Base-by-base conservation (phyloP, 2,797 vertebrate species). In the Dendrocincla fuliginosa region DNA sequence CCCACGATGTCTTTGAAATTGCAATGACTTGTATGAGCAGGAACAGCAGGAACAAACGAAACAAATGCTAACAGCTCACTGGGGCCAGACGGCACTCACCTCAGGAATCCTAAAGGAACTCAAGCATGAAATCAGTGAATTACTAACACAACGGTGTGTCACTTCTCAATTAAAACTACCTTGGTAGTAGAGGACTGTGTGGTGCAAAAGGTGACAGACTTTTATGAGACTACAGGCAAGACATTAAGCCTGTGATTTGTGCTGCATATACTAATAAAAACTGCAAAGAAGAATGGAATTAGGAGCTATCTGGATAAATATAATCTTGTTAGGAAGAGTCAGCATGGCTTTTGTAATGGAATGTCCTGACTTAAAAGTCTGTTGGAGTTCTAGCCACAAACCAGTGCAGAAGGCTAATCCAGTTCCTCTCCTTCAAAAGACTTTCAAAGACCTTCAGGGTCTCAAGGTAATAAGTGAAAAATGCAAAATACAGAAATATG, bases 101-200 rank as follows among this genome's bases (percentile, higher is more conserved):
- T 8, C 78, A 87, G 78, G 75, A 78, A 80, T 60, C 75, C 37
- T 16, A 27, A 63, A 80, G 41, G 49, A 84, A 82, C 56, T 93
- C 75, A 59, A 67, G 78, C 78, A 77, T 91, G 78, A 94, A 96
- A 96, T 91, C 3, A 0, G 14, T 41, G 81, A 84, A 87, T 93
- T 95, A 93, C 44, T 63, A 84, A 53, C 89, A 87, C 52, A 59
- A 86, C 0, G 0, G 77, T 61, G 77, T 75, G 53, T 42, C 50
- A 92, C 63, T 18, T 94, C 86, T 89, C 91, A 92, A 82, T 92
- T 94, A 94, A 65, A 84, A 91, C 33, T 59, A 71, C 18, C 55
- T 63, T 63, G 32, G 44, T 83, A 91, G 7, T 12, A 81, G 13
- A 88, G 65, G 57, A 86, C 68, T 67, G 23, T 46, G 30, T 11